Base-by-base conservation (phyloP, 2,113 vertebrate species). In the Meles meles region DNA sequence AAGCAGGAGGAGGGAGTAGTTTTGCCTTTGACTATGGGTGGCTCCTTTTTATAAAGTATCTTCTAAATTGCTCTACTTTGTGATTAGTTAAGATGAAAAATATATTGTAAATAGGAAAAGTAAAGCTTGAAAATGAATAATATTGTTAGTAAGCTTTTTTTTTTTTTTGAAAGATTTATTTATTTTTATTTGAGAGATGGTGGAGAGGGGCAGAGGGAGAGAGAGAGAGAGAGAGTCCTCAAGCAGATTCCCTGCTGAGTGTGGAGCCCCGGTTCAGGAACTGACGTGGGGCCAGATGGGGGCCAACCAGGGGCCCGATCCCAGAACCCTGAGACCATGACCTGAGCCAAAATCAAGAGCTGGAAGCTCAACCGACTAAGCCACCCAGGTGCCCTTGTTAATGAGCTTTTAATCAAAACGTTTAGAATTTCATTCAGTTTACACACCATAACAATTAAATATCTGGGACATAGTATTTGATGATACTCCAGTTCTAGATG, bases 1-100 rank as follows among this genome's bases (percentile, higher is more conserved):
- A 94, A 90, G 47, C 34, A 72, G 89, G 84, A 87, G 65, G 95
- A 93, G 88, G 57, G 98, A 95, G 77, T 94, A 92, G 92, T 98
- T 97, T 98, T 97, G 94, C 61, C 72, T 2, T 0, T 90, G 57
- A 65, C 94, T 31, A 0, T 72, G 57, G 86, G 77, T 91, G 61
- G 95, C 31, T 94, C 37, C 9, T 97, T 91, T 92, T 97, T 29
- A 13, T 0, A 2, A 79, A 86, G 37, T 55, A 63, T 74, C 84
- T 77, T 94, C 96, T 95, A 72, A 90, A 65, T 47, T 83, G 10
- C 61, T 85, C 49, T 80, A 34, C 31, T 80, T 87, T 71, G 25
- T 93, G 21, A 90, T 92, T 77, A 71, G 93, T 96, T 76, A 79
- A 65, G 44, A 79, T 72, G 21, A 92, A 94, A 72, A 77, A 89